Evolutionary conservation across 1,140 invertebrate species (phyloP).

Genomic region (Reticulitermes speratus): DNA sequence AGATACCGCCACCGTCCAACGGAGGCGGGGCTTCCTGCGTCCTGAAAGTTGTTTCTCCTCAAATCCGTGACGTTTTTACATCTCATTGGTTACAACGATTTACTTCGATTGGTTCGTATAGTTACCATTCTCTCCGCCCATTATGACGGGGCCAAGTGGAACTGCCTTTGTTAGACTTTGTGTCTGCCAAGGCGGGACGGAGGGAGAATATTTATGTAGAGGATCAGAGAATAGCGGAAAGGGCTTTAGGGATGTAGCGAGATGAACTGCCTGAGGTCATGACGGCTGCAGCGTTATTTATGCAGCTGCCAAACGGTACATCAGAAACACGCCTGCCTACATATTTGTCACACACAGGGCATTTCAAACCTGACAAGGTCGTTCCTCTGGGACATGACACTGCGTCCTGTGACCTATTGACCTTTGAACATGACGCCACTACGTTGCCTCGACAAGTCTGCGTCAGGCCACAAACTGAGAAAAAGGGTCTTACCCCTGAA

Average conservation of each 20-base stretch:
- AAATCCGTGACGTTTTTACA: not conserved
- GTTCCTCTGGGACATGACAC: too few relatives aligned
- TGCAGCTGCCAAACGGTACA: not conserved
- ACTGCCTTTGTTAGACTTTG: not conserved
- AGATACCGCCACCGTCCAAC: slow-evolving; percentile 25
- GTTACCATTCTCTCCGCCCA: not conserved
- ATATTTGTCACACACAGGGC: too few relatives aligned
- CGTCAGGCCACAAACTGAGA: too few relatives aligned
- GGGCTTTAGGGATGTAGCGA: not conserved
- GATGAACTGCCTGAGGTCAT: not conserved
- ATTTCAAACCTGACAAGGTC: too few relatives aligned
- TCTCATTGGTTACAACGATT: not conserved
- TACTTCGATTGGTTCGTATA: not conserved
- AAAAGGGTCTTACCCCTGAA: too few relatives aligned
- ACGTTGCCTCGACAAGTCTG: too few relatives aligned
- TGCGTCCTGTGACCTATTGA: too few relatives aligned
- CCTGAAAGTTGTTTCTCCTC: not conserved
- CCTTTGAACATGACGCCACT: too few relatives aligned
- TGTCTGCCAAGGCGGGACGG: not conserved
- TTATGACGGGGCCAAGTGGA: not conserved
- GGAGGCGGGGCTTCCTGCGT: not conserved
- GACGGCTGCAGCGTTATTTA: not conserved
- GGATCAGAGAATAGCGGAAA: not conserved
- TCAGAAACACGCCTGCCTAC: too few relatives aligned
- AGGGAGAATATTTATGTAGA: not conserved